Base-by-base conservation (phyloP, 2,113 vertebrate genomes). In the Tetrao urogallus region DNA sequence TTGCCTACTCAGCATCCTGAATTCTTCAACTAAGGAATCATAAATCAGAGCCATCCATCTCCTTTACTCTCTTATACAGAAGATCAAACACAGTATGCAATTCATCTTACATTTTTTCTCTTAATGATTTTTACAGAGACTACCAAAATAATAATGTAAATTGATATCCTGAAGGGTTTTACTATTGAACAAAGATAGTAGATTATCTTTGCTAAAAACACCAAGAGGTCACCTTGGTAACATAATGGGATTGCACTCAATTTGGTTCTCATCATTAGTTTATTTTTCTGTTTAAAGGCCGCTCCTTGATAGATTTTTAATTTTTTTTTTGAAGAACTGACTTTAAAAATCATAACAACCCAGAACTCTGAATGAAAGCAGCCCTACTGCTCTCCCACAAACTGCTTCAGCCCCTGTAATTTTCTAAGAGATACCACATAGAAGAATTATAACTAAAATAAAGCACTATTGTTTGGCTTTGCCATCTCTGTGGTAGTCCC, bases 1-100 rank as follows among this genome's bases (percentile, higher is more conserved):
- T 57, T 90, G 75, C 56, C 72, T 83, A 92, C 88, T 90, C 86
- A 92, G 57, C 83, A 86, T 86, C 76, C 80, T 81, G 42, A 66
- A 43, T 43, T 43, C 42, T 43, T 94, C n/a, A 88, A 8, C 42
- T 78, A 32, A 25, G 6, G 4, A 88, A 88, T 74, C 25, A 34
- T 24, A 81, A 77, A 50, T 70, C 20, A 63, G 27, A 81, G 27
- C 4, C 20, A 60, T 30, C 27, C 42, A 54, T 36, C 65, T 74
- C 16, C 25, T 88, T 90, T 86, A 83, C 8, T 77, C 27, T 30
- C 24, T 69, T 47, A 58, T 1, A 78, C 12, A 19, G 45, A 88
- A 86, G 21, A 70, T 63, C n/a, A 86, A 57, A 34, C 71, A 74
- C 11, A 47, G 19, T 2, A 45, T 50, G 34, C 15, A 60, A 84